Conservation (phyloP, 1,140 invertebrate genomes). For the Rhynchophorus ferrugineus region DNA sequence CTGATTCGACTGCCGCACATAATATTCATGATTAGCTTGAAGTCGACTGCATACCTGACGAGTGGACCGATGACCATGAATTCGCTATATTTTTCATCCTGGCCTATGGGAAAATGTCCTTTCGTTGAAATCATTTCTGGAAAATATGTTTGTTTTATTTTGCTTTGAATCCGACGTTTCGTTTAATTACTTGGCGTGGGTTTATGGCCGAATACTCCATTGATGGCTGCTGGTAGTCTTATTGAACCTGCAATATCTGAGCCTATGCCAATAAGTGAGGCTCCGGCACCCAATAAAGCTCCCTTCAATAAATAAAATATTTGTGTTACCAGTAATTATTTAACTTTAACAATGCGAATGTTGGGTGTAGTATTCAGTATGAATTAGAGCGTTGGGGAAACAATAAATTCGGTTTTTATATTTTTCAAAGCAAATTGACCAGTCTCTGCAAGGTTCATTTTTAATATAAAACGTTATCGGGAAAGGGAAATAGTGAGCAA, state of each 20-base stretch:
- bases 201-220: conserved; percentile 84
- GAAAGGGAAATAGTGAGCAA: too few species aligned
- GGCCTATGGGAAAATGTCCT: conserved; percentile 51
- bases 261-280: conserved; percentile 71
- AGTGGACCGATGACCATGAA: conserved; percentile 63
- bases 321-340: too few species aligned
- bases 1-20: conserved; percentile 48
- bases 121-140: conserved; percentile 46
- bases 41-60: conserved; percentile 67
- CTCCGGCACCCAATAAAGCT: conserved; percentile 61
- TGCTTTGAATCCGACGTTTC: too few species aligned
- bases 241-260: conserved; percentile 85
- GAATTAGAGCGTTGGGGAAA: too few species aligned
- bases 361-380: too few species aligned
- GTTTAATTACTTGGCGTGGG: conserved; percentile 60
- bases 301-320: conserved; percentile 49
- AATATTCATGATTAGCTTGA: conserved; percentile 55
- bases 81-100: conserved; percentile 37
- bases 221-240: conserved; percentile 74
- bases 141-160: too few species aligned
- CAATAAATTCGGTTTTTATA: too few species aligned
- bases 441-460: too few species aligned
- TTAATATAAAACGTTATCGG: too few species aligned
- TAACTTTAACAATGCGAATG: too few species aligned
- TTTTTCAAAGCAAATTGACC: too few species aligned